Evolutionary conservation across 2,888 invertebrate species (phyloP), one percentile per base, ranked within the genome.

Genomic region (Macaria notata): DNA sequence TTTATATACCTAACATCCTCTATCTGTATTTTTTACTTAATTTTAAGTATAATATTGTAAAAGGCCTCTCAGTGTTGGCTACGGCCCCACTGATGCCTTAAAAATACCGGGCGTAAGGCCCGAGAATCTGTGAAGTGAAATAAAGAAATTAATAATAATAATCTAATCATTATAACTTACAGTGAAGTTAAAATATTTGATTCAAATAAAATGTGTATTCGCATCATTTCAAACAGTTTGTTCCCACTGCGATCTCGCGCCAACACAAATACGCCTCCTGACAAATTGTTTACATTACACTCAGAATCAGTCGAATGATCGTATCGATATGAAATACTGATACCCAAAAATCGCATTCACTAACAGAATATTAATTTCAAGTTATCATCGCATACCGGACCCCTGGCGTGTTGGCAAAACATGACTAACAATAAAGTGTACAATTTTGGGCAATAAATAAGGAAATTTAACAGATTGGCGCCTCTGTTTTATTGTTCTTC

Each of bases 361-460:
- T 78, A 85, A 87, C 86, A 85, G 86, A 84, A 85, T 88, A 88
- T 88, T 88, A 89, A 88, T 88, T 86, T 83, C 75, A 81, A 76
- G 75, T 79, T 82, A 83, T 81, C 72, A 63, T 72, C 63, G 57
- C 60, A 61, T 69, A 68, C 64, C 61, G 71, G 72, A 79, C 84
- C 83, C 83, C 84, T 74, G 80, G 76, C 81, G 61, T 76, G 69
- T 75, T 64, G 79, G 75, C 78, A 77, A 78, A 84, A 84, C 82
- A 76, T 77, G 80, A 79, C 75, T 81, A 79, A 73, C 80, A 81
- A 84, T 84, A 83, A 85, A 84, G 71, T 73, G 75, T 75, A 73
- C 69, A 72, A 77, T 85, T 84, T 81, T 71, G 67, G 71, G 73
- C 67, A 74, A 84, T 85, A 85, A 81, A 80, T 86, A 79, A 56